A percentile compares a stretch with the other conserved stretches of the same genome.
phyloP scores from a whole-genome alignment of 1,140 invertebrate genomes.

The Leptonema lineaticorne region DNA sequence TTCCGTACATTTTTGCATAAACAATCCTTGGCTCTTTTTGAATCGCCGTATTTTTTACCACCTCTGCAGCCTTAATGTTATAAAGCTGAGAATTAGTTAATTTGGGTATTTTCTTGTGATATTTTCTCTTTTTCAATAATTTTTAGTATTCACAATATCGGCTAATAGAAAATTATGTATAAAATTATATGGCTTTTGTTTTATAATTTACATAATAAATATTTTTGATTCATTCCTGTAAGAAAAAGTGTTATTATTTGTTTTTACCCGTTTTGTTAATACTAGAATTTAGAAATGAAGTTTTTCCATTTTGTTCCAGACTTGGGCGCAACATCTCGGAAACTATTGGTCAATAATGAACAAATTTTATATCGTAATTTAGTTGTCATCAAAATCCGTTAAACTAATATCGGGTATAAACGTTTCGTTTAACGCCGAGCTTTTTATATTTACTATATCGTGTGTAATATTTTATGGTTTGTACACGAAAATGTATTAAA shows the following conservation, averaged over 20 bases:
- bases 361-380: conserved; percentile 30
- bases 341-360: conserved; percentile 18
- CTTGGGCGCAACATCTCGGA: conserved; percentile 27
- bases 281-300: background rate
- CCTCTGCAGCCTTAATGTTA: background rate
- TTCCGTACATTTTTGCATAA: background rate
- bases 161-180: background rate
- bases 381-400: background rate
- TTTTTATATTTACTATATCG: conserved; percentile 1
- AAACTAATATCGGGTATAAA: background rate
- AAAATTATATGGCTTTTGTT: conserved; percentile 6
- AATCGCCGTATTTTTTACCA: background rate
- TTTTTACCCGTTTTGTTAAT: background rate
- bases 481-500: conserved; percentile 18
- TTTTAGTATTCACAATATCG: background rate
- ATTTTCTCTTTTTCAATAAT: background rate
- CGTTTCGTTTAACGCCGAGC: background rate
- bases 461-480: background rate
- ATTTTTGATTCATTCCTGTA: conserved; percentile 9
- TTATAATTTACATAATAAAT: conserved; percentile 1
- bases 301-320: conserved; percentile 39
- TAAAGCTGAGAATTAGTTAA: background rate
- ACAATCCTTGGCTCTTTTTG: background rate
- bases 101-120: background rate
- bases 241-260: background rate